Conservation (phyloP, 30 jellyfish, hydroid and myxozoan genomes). For the Pseudorhiza aurosa region DNA sequence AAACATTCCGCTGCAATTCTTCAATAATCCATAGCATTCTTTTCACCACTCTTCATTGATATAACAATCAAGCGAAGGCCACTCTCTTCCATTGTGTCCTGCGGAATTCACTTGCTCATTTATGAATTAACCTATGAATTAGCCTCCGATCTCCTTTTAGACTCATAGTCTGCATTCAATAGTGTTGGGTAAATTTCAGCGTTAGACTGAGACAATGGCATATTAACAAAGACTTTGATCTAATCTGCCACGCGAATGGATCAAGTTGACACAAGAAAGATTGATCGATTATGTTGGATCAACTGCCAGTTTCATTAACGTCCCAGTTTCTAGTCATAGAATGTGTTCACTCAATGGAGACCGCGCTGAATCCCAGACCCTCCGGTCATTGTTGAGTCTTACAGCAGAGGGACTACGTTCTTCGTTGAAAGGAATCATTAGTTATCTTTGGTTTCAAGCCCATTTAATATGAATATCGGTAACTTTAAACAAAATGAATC, state of each 20-base stretch:
- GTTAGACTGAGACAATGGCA: not conserved
- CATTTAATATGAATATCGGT: too few relatives aligned
- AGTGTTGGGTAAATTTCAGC: not conserved
- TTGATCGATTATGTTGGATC: not conserved
- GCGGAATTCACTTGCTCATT: not conserved
- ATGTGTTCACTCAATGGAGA: too few relatives aligned
- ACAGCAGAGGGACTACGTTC: too few relatives aligned
- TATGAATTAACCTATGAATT: slow-evolving; percentile 9
- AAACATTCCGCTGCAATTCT: not conserved
- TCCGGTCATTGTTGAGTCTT: too few relatives aligned
- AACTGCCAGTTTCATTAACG: not conserved
- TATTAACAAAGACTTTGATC: not conserved
- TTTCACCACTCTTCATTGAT: not conserved
- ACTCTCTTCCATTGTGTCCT: not conserved
- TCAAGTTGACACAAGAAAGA: not conserved
- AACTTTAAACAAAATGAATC: too few relatives aligned
- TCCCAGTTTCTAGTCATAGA: too few relatives aligned
- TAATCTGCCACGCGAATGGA: slow-evolving; percentile 16
- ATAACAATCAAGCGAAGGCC: not conserved
- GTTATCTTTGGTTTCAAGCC: too few relatives aligned
- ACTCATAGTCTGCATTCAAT: not conserved
- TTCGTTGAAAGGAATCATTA: too few relatives aligned
- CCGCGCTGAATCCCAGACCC: too few relatives aligned
- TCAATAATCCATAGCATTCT: not conserved
- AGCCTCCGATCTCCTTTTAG: slow-evolving; percentile 11